Percentiles rank a stretch among this genome's conserved stretches.
These are phyloP conservation scores for Drosophila multiciliata DNA, from an alignment of 2,888 invertebrate genomes.

Conservation along the genomic window DNA sequence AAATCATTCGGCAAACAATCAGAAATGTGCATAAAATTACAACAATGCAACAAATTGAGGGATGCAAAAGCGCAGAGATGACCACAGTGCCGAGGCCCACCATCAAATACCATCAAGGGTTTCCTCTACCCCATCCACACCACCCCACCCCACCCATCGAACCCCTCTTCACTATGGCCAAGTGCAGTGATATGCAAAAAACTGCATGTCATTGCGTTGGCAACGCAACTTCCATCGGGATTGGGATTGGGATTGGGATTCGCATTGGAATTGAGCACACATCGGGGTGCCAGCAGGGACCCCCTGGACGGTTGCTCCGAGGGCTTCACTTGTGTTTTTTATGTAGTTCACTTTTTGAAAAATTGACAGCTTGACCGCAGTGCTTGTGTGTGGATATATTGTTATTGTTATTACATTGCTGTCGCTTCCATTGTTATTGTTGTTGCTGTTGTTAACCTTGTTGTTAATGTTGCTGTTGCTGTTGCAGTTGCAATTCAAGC, in stretches of 20 bases:
- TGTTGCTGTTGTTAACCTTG: slow-evolving; percentile 11
- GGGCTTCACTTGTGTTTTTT: slow-evolving; percentile 57
- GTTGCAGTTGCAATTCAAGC: slow-evolving; percentile 76
- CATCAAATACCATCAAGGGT: slow-evolving; percentile 57
- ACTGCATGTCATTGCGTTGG: slow-evolving; percentile 79
- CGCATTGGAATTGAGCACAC: neutral
- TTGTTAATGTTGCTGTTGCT: slow-evolving; percentile 29
- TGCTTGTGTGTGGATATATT: slow-evolving; percentile 66
- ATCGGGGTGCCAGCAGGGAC: slow-evolving; percentile 16
- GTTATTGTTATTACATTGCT: slow-evolving; percentile 72
- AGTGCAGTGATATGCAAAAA: slow-evolving; percentile 80
- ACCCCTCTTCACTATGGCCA: slow-evolving; percentile 5
- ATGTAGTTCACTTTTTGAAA: slow-evolving; percentile 76
- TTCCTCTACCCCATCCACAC: slow-evolving; percentile 13
- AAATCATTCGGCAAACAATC: slow-evolving; percentile 80
- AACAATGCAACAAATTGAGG: slow-evolving; percentile 79
- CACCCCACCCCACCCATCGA: neutral
- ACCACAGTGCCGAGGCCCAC: slow-evolving; percentile 29
- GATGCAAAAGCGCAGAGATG: slow-evolving; percentile 55
- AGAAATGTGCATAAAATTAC: slow-evolving; percentile 80
- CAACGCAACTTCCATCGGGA: slow-evolving; percentile 47
- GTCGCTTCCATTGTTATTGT: slow-evolving; percentile 25
- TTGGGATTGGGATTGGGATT: slow-evolving; percentile 1
- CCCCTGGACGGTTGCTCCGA: slow-evolving; percentile 14
- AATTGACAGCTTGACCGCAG: slow-evolving; percentile 83